phyloP scores from a whole-genome alignment of 1,140 invertebrate species.

The Hylaeus volcanicus region DNA sequence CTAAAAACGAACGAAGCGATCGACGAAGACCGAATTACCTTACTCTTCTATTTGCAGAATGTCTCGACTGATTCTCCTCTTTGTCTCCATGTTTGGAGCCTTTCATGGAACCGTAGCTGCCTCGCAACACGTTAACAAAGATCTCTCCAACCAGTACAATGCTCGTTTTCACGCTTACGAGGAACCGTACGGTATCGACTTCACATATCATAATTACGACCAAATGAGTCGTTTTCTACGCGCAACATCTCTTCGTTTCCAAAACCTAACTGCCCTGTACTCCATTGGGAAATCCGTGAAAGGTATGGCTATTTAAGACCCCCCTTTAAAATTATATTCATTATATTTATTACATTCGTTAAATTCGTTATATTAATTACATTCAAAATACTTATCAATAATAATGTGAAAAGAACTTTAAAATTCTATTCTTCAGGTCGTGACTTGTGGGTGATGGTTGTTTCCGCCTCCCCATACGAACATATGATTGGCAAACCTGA shows the following conservation, averaged over 20 bases:
- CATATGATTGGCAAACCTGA: constrained; percentile 96
- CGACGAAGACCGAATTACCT: neutral
- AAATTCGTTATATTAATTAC: neutral
- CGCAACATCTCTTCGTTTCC: constrained; percentile 88
- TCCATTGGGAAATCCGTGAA: constrained; percentile 96
- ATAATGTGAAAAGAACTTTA: neutral
- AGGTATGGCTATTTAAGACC: constrained; percentile 81
- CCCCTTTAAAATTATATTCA: neutral
- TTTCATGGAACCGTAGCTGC: constrained; percentile 35
- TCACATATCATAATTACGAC: constrained; percentile 94
- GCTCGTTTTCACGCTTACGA: constrained; percentile 73
- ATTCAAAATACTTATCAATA: too few relatives aligned
- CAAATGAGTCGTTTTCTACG: constrained; percentile 91
- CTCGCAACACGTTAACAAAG: constrained; percentile 57
- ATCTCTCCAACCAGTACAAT: constrained; percentile 71
- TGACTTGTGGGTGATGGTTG: constrained; percentile 97
- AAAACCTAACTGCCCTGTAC: constrained; percentile 92
- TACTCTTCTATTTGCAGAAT: constrained; percentile 46
- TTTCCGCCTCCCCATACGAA: constrained; percentile 92
- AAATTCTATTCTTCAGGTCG: constrained; percentile 82
- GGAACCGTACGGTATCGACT: constrained; percentile 83
- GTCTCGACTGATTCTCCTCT: constrained; percentile 43
- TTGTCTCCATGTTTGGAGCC: constrained; percentile 32
- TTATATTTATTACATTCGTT: neutral
- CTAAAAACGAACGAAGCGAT: too few relatives aligned